phyloP scores from a whole-genome alignment of 1,140 invertebrate species.

The Pogonomyrmex barbatus region DNA sequence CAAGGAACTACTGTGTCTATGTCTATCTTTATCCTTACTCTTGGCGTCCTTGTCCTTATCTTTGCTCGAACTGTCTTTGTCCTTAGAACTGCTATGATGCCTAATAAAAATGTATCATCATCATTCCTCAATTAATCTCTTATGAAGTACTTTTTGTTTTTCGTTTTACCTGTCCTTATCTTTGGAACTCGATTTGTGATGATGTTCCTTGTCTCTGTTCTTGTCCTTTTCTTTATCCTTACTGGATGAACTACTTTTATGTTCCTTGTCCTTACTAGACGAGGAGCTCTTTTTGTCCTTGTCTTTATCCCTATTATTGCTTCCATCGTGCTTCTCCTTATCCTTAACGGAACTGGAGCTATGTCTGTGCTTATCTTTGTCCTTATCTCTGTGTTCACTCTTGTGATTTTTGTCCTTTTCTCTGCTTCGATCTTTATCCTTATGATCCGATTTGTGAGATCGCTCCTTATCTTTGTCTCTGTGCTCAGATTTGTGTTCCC shows the following conservation, averaged over 20 bases:
- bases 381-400: conserved; percentile 82
- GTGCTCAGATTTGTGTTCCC: conserved; percentile 90
- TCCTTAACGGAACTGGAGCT: conserved; percentile 82
- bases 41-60: conserved; percentile 79
- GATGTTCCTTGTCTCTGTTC: conserved; percentile 79
- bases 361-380: conserved; percentile 80
- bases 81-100: conserved; percentile 80
- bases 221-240: conserved; percentile 86
- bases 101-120: conserved; percentile 66
- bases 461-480: conserved; percentile 89
- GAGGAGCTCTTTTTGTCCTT: conserved; percentile 82
- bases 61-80: conserved; percentile 75
- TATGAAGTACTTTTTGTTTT: background rate
- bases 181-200: conserved; percentile 84
- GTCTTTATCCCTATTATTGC: conserved; percentile 74
- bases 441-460: conserved; percentile 85
- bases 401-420: conserved; percentile 84
- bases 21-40: conserved; percentile 79
- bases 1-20: conserved; percentile 77
- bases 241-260: conserved; percentile 88
- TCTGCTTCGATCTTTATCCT: conserved; percentile 84
- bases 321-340: conserved; percentile 83
- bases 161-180: conserved; percentile 79
- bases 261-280: conserved; percentile 88
- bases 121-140: background rate